A percentile compares a stretch with the other conserved stretches of the same genome.
phyloP scores from a whole-genome alignment of 2,888 invertebrate species.

The Diaperis boleti region DNA sequence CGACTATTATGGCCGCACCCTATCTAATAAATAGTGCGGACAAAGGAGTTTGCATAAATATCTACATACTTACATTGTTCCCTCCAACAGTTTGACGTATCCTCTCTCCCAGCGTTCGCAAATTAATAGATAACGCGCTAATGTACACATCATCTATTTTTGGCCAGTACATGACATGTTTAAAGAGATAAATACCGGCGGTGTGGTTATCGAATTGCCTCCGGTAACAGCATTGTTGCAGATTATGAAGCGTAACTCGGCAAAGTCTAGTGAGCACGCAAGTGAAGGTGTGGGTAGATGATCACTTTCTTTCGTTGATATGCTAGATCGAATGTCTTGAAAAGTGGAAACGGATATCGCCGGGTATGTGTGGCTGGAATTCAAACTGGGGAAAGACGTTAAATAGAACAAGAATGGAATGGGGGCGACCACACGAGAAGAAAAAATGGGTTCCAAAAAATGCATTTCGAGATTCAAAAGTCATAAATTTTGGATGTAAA shows the following conservation, averaged over 20 bases:
- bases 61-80: constrained; percentile 46
- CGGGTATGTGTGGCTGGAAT: too few relatives aligned
- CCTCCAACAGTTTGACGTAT: constrained; percentile 45
- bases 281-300: too few relatives aligned
- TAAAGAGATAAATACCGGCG: constrained; percentile 25
- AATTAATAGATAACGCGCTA: constrained; percentile 46
- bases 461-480: too few relatives aligned
- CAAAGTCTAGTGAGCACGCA: constrained; percentile 10
- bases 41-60: constrained; percentile 50
- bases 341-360: background rate
- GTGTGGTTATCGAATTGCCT: constrained; percentile 21
- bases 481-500: too few relatives aligned
- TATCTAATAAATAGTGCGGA: constrained; percentile 56
- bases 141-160: constrained; percentile 39
- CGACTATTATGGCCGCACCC: constrained; percentile 58
- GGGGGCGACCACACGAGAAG: too few relatives aligned
- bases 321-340: background rate
- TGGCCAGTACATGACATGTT: constrained; percentile 37
- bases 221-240: constrained; percentile 23
- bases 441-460: too few relatives aligned
- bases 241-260: constrained; percentile 9
- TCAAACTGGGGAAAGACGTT: too few relatives aligned
- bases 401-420: too few relatives aligned
- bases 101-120: constrained; percentile 41
- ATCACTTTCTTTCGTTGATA: background rate